Evolutionary conservation across 2,113 vertebrate species (phyloP), one percentile per base, ranked within the genome.

Genomic region (Cacatua alba): DNA sequence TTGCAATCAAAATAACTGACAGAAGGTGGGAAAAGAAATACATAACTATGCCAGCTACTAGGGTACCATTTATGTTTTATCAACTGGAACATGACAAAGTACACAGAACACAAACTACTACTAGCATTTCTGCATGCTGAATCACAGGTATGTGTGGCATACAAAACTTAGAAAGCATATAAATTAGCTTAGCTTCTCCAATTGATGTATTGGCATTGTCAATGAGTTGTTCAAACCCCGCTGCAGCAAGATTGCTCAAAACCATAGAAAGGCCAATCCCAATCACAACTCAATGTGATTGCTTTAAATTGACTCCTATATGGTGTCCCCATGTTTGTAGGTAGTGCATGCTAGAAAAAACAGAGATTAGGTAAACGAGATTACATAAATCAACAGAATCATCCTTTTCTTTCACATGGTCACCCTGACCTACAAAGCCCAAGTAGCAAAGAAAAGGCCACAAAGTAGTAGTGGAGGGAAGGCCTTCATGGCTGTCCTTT

Each of bases 1-100:
- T 93, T 95, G 85, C 88, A 85, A 94, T 62, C 59, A 88, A 95
- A 88, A 88, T 74, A 97, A 92, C 95, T 41, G 64, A 95, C 77
- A 97, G 93, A 94, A 97, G 94, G 83, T 93, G 78, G 92, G 80
- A 97, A 97, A 96, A 94, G 82, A 88, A 95, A 91, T 82, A 89
- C 77, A 76, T 92, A 94, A 84, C 91, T 82, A 78, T 26, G 62
- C 81, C 91, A 96, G 91, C 89, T 87, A 89, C 51, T 48, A 53
- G 69, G 60, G 43, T 78, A 68, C 60, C 87, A 87, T 87, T 91
- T 76, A 89, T 64, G 48, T 87, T 94, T 79, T 25, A 84, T 67
- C 84, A 72, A 64, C 18, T 72, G 65, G 57, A 84, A 81, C 86
- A 92, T 48, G 69, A 65, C 81, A 69, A 68, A 87, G 62, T 41